phyloP scores from a whole-genome alignment of 2,888 invertebrate genomes.

The Drosophila merina region DNA sequence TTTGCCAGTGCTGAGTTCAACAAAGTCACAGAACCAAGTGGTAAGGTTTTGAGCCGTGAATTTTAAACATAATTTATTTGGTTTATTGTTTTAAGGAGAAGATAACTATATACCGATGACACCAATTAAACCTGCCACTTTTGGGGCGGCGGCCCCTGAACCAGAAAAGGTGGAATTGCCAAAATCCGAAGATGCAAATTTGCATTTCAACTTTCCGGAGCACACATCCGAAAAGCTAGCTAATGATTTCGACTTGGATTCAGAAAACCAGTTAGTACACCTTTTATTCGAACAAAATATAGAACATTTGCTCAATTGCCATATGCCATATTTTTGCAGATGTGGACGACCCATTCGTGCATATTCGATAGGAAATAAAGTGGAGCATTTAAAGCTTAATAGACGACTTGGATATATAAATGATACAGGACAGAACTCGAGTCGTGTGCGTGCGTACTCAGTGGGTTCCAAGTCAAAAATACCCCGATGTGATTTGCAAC shows the following conservation, averaged over 20 bases:
- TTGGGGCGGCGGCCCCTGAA: conserved; percentile 38
- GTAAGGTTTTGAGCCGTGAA: conserved; percentile 14
- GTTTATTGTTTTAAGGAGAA: conserved; percentile 46
- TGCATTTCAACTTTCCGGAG: conserved; percentile 62
- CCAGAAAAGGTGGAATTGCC: conserved; percentile 44
- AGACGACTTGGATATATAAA: conserved; percentile 84
- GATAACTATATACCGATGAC: conserved; percentile 68
- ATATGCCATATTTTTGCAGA: conserved; percentile 26
- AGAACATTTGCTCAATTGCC: neutral
- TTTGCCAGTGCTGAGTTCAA: conserved; percentile 55
- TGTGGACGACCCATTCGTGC: conserved; percentile 88
- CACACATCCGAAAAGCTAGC: conserved; percentile 58
- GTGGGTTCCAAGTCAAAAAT: conserved; percentile 89
- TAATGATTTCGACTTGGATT: conserved; percentile 48
- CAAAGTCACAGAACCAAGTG: conserved; percentile 46
- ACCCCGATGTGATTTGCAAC: conserved; percentile 81
- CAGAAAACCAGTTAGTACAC: conserved; percentile 62
- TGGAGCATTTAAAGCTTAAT: conserved; percentile 87
- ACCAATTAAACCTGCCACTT: conserved; percentile 50
- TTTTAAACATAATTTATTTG: neutral
- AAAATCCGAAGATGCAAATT: conserved; percentile 28
- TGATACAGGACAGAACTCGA: conserved; percentile 83
- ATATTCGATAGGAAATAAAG: conserved; percentile 93
- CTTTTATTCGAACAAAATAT: neutral
- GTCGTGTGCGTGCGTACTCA: conserved; percentile 90